Evolutionary conservation across 2,113 vertebrate genomes (phyloP).

Genomic region (Drymodes brunneopygia): DNA sequence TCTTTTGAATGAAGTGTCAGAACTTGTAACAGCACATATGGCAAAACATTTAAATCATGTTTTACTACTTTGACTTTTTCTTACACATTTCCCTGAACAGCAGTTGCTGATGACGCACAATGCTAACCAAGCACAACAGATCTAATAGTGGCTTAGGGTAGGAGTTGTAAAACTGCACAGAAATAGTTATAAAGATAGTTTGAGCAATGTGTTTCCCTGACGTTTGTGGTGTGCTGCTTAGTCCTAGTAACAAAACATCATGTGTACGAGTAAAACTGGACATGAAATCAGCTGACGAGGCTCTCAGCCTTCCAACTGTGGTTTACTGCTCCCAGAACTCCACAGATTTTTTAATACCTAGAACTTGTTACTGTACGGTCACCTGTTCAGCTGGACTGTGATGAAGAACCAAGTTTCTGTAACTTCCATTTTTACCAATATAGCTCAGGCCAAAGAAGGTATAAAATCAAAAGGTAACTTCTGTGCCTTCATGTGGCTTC

Average conservation of each 20-base stretch:
- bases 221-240: not conserved
- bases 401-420: not conserved
- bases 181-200: not conserved
- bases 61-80: not conserved
- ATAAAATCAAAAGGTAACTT: not conserved
- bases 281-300: not conserved
- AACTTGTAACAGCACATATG: not conserved
- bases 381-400: not conserved
- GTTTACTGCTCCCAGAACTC: not conserved
- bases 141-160: not conserved
- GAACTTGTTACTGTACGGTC: not conserved
- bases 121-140: not conserved
- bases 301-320: not conserved
- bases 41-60: not conserved
- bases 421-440: not conserved
- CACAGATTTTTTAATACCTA: not conserved
- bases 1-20: not conserved
- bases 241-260: not conserved
- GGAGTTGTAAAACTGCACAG: not conserved
- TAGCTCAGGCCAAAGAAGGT: not conserved
- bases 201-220: not conserved
- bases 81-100: not conserved
- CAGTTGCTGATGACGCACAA: not conserved
- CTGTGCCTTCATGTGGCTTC: not conserved
- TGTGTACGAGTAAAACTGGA: not conserved